Evolutionary conservation across 2,113 vertebrate genomes (phyloP).

Genomic region (Thamnophis sirtalis): DNA sequence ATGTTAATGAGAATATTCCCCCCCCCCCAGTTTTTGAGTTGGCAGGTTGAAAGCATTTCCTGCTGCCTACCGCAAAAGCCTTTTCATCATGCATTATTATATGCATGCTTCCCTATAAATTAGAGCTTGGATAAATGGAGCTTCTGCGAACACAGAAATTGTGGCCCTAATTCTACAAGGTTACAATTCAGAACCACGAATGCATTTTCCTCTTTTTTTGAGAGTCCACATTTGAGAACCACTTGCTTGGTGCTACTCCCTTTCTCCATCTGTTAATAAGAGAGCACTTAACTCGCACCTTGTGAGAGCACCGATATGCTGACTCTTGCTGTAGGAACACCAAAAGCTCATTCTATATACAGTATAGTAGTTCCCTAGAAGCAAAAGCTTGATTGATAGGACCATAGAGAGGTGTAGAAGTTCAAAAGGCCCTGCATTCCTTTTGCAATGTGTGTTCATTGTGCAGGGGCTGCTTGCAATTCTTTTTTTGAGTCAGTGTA

Average conservation of each 20-base stretch:
- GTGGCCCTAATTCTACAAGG: background rate
- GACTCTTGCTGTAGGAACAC: constrained; percentile 34
- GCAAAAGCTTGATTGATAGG: constrained; percentile 47
- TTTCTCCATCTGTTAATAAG: background rate
- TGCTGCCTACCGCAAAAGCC: background rate
- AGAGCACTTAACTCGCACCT: background rate
- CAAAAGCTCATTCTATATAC: constrained; percentile 35
- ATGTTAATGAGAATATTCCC: background rate
- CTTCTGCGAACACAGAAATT: background rate
- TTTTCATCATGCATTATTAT: background rate
- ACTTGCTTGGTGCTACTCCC: background rate
- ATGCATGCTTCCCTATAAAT: background rate
- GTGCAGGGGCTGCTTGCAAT: constrained; percentile 73
- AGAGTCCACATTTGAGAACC: background rate
- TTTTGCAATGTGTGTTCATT: constrained; percentile 69
- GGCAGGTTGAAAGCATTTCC: background rate
- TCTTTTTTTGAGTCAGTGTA: constrained; percentile 5
- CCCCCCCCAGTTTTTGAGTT: background rate
- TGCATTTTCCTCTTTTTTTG: background rate
- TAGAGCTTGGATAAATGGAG: background rate
- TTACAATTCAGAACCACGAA: background rate
- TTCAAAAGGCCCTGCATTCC: constrained; percentile 64
- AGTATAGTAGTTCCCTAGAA: constrained; percentile 22
- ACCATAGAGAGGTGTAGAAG: constrained; percentile 55
- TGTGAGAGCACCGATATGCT: constrained; percentile 20